phyloP scores from a whole-genome alignment of 1,140 invertebrate genomes.

The Scaptodrosophila lebanonensis region DNA sequence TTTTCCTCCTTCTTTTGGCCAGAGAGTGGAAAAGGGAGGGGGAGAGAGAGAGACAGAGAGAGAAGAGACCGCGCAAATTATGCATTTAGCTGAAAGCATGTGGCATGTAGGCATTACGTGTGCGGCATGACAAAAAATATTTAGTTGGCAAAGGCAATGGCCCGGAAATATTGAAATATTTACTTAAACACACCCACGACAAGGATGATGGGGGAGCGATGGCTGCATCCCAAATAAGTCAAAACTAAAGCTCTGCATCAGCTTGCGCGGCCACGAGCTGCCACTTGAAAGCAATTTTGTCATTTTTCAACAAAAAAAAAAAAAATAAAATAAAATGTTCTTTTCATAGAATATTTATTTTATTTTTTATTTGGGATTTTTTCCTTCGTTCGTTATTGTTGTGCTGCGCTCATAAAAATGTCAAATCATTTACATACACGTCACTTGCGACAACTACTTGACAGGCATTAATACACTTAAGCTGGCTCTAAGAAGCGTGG shows the following conservation, averaged over 20 bases:
- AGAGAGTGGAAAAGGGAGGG: too few species aligned
- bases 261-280: constrained; percentile 2
- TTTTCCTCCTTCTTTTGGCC: constrained; percentile 7
- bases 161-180: constrained; percentile 61
- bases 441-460: constrained; percentile 70
- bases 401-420: constrained; percentile 61
- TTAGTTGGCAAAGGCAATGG: constrained; percentile 30
- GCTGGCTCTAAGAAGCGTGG: constrained; percentile 59
- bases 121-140: constrained; percentile 48
- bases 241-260: not conserved
- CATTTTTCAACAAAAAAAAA: not conserved
- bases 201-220: not conserved
- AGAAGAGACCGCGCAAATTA: too few species aligned
- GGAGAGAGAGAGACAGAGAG: too few species aligned
- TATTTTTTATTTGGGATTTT: constrained; percentile 1
- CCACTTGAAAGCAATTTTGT: not conserved
- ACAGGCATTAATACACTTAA: constrained; percentile 74
- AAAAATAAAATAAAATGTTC: not conserved
- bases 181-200: constrained; percentile 19
- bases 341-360: not conserved
- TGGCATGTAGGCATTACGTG: constrained; percentile 56
- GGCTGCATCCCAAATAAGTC: not conserved
- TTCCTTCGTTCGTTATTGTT: constrained; percentile 9
- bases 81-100: constrained; percentile 63
- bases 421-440: constrained; percentile 73